Conservation (phyloP, 2,888 invertebrate species). For the Parochlus steinenii region DNA sequence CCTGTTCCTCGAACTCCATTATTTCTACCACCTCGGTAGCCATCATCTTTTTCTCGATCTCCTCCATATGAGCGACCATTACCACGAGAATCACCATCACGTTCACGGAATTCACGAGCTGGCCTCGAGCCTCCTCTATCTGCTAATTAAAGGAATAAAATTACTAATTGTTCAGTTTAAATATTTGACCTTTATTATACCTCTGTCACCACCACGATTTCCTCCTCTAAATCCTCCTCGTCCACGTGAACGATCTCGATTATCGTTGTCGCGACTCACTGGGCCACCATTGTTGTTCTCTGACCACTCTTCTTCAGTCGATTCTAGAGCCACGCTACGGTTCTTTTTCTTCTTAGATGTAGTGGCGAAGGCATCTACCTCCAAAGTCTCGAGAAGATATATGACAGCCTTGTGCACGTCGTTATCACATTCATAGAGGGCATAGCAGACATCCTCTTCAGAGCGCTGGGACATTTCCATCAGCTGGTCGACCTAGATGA, state of each 20-base stretch:
- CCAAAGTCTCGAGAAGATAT: slow-evolving; percentile 29
- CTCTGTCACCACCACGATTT: slow-evolving; percentile 18
- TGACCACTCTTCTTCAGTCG: slow-evolving; percentile 22
- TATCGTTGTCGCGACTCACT: slow-evolving; percentile 18
- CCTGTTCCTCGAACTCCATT: slow-evolving; percentile 29
- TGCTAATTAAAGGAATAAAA: not conserved
- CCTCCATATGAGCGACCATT: slow-evolving; percentile 19
- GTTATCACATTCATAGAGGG: slow-evolving; percentile 83
- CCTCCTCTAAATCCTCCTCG: slow-evolving; percentile 30
- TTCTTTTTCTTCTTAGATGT: slow-evolving; percentile 78
- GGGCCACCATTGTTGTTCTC: slow-evolving; percentile 22
- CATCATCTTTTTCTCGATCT: slow-evolving; percentile 19
- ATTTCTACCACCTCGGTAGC: slow-evolving; percentile 13
- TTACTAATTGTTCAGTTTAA: not conserved
- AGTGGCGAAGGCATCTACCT: slow-evolving; percentile 65
- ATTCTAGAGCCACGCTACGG: slow-evolving; percentile 42
- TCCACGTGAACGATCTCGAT: slow-evolving; percentile 28
- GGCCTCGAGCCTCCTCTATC: not conserved
- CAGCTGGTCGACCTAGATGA: slow-evolving; percentile 66
- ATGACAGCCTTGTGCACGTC: slow-evolving; percentile 55
- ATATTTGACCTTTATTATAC: not conserved
- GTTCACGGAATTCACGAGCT: slow-evolving; percentile 1
- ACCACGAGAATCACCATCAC: slow-evolving; percentile 21
- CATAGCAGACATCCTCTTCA: slow-evolving; percentile 82
- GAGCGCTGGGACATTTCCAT: slow-evolving; percentile 82